A percentile compares a stretch with the other conserved stretches of the same genome.
Conservation (phyloP, 2,113 vertebrate genomes). For the Bubo scandiacus region DNA sequence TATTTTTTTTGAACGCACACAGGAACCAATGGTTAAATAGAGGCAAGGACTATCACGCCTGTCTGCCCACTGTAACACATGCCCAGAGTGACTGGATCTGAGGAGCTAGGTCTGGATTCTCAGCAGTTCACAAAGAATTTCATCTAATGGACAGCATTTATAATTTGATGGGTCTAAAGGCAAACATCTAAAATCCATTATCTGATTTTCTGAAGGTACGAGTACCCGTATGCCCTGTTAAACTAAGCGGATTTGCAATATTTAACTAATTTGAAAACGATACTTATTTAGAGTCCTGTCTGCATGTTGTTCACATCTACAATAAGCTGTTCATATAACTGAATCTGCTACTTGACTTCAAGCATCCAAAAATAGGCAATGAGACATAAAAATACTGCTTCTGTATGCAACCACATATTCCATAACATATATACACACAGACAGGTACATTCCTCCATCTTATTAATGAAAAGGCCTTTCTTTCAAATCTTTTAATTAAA, state of each 20-base stretch:
- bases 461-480: background rate
- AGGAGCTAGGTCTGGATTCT: background rate
- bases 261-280: background rate
- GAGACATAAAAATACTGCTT: background rate
- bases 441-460: background rate
- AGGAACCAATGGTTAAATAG: background rate
- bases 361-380: background rate
- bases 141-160: background rate
- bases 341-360: background rate
- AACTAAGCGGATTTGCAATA: background rate
- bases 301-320: background rate
- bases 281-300: background rate
- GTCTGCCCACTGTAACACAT: background rate
- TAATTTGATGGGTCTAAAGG: background rate
- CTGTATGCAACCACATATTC: background rate
- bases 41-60: background rate
- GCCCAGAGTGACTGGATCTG: background rate
- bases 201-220: background rate
- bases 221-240: background rate
- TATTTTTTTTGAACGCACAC: background rate
- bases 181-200: constrained; percentile 6
- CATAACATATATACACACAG: background rate
- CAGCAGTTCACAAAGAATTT: background rate
- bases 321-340: background rate
- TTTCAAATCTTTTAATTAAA: background rate